phyloP scores from a whole-genome alignment of 2,797 vertebrate genomes.

The Cirrhinus mrigala region DNA sequence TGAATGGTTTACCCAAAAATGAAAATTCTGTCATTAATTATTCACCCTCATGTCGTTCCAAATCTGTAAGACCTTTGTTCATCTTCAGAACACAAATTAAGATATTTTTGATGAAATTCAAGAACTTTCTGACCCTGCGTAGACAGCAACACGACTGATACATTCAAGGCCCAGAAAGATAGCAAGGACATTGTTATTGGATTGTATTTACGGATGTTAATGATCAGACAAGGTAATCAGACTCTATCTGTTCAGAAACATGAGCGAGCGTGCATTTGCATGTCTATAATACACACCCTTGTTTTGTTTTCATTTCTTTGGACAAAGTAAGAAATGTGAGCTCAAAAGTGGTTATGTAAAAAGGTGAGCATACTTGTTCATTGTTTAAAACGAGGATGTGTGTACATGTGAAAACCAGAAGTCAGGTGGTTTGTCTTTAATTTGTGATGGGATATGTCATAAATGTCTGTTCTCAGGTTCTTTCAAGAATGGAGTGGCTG shows the following conservation, averaged over 20 bases:
- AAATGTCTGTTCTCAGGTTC: conserved; percentile 62
- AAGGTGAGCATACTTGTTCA: background rate
- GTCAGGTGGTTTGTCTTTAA: background rate
- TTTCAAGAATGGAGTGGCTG: conserved; percentile 69
- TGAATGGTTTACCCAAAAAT: no score
- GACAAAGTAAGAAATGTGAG: background rate
- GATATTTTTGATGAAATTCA: no score
- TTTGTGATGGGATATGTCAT: background rate
- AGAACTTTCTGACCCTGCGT: no score
- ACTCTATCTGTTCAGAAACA: background rate
- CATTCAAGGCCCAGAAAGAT: no score
- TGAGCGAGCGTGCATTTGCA: background rate
- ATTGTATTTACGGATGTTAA: background rate
- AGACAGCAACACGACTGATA: no score
- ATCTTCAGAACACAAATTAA: no score
- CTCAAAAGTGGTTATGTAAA: conserved; percentile 11
- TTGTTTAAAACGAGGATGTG: background rate
- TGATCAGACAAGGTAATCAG: background rate
- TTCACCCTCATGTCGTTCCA: no score
- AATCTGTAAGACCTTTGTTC: no score
- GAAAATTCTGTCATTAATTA: no score
- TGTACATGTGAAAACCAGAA: background rate
- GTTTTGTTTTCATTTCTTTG: background rate
- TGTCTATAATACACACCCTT: background rate
- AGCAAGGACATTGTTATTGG: no score